phyloP scores from a whole-genome alignment of 2,888 invertebrate species.

The Parascotia fuliginaria region DNA sequence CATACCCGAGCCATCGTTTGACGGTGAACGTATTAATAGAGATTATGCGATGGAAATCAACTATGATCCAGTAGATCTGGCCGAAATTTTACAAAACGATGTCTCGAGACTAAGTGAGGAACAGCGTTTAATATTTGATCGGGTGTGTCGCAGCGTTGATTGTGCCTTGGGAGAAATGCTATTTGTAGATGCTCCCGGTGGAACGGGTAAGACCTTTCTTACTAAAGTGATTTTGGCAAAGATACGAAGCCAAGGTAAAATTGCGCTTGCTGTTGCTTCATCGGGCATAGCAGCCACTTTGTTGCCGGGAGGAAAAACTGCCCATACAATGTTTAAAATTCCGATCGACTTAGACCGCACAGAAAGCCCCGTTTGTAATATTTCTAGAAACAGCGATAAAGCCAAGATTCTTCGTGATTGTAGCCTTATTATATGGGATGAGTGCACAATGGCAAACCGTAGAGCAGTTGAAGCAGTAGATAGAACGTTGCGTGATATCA shows the following conservation, averaged over 20 bases:
- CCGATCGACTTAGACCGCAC: too few relatives aligned
- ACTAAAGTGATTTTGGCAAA: background rate
- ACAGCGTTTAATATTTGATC: background rate
- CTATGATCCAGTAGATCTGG: background rate
- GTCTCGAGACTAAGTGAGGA: background rate
- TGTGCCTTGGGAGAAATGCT: background rate
- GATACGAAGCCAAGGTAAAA: constrained; percentile 1
- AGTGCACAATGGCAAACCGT: constrained; percentile 1
- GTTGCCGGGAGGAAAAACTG: background rate
- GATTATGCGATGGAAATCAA: background rate
- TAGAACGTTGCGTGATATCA: too few relatives aligned
- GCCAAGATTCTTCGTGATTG: background rate
- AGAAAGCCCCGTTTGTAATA: background rate
- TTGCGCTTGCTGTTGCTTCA: background rate
- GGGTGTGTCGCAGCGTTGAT: background rate
- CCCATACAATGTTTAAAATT: too few relatives aligned
- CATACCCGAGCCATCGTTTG: background rate
- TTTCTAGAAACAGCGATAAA: constrained; percentile 2
- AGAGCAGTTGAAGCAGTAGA: too few relatives aligned
- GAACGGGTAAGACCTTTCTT: too few relatives aligned
- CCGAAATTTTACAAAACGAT: background rate
- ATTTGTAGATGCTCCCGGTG: background rate
- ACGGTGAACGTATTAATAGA: constrained; percentile 1
- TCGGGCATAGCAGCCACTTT: background rate
- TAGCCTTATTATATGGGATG: background rate